Conservation (phyloP, 2,113 vertebrate species). For the Ictidomys tridecemlineatus region DNA sequence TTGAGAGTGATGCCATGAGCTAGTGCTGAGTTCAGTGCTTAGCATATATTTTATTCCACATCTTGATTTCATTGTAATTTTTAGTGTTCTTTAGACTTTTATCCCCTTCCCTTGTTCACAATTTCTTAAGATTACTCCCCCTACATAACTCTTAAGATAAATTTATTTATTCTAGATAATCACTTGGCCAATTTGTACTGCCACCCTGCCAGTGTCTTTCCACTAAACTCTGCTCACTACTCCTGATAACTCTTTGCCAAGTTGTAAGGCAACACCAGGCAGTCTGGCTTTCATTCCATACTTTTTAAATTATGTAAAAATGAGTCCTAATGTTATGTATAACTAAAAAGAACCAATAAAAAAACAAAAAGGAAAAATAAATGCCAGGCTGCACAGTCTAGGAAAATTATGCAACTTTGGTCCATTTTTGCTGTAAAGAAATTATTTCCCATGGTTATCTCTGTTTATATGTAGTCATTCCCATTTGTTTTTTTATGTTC, state of each 20-base stretch:
- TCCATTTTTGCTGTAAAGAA: background rate
- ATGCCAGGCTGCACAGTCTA: background rate
- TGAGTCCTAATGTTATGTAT: too few relatives aligned
- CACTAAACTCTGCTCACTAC: background rate
- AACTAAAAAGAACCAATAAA: too few relatives aligned
- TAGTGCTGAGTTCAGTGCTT: background rate
- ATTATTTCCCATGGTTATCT: background rate
- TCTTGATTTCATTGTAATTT: background rate
- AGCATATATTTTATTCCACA: background rate
- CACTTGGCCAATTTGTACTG: background rate
- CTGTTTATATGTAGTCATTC: background rate
- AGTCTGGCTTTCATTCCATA: background rate
- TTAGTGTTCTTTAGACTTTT: background rate
- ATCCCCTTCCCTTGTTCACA: background rate
- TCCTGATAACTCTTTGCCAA: background rate
- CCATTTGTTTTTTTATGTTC: background rate
- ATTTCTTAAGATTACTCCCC: background rate
- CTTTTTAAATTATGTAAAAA: too few relatives aligned
- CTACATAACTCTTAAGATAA: background rate
- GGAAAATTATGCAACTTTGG: background rate
- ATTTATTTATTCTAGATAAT: background rate
- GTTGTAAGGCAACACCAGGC: background rate
- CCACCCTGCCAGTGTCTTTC: background rate
- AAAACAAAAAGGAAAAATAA: too few relatives aligned
- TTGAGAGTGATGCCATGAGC: background rate